Base-by-base conservation (phyloP, 2,888 invertebrate species). In the Netelia virgata region DNA sequence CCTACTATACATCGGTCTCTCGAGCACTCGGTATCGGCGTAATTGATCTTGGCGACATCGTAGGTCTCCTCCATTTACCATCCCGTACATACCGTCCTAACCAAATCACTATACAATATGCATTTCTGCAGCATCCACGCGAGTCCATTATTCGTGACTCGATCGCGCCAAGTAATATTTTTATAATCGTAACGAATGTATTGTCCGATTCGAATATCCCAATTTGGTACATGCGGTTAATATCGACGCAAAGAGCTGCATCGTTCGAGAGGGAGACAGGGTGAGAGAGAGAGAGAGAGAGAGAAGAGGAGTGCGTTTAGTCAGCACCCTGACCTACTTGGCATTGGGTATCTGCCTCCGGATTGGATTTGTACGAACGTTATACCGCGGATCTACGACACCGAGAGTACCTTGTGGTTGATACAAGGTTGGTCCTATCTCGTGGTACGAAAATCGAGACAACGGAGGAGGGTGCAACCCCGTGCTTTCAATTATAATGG, bases 291-390 rank as follows among this genome's bases (percentile, higher is more conserved):
- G 55, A 57, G 57, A 57, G 57, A 9, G 16, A 57, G 9, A 18
- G 16, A 18, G 18, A 57, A 47, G 10, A 18, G 1, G 57, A 57
- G n/a, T 66, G 43, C 55, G 16, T 70, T 41, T 23, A 63, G 72
- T 43, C 63, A 73, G 66, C 86, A 86, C 88, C 88, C 88, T 89
- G 89, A 89, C 89, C 89, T 85, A 89, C 79, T 89, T 89, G 89
- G 88, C 88, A 88, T 85, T 84, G 83, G 76, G 61, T n/a, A n/a
- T 18, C 57, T 57, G 57, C 57, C 18, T 57, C 47, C 47, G 81
- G 83, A 70, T 83, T 74, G 53, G 63, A 78, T 68, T 14, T 36
- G 5, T 78, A 36, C 68, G 73, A n/a, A 47, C 47, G 47, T 47
- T 47, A 47, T 47, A 47, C 47, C 11, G 36, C 18, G 16, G 63